Conservation (phyloP, 2,888 invertebrate genomes). For the Aporophyla nigra region DNA sequence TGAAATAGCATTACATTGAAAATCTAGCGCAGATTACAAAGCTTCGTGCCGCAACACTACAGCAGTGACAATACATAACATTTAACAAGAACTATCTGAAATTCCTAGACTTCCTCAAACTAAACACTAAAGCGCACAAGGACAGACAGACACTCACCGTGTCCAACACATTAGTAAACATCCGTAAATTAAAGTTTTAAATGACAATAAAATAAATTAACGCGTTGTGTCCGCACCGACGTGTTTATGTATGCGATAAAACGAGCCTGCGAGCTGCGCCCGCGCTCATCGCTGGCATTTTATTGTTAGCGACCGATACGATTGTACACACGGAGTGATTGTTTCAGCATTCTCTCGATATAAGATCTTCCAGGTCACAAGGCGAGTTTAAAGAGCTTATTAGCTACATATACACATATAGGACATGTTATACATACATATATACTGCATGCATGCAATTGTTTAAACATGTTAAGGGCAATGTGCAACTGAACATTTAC, state of each 20-base stretch:
- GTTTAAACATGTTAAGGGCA: not conserved
- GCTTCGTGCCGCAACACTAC: not conserved
- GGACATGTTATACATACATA: too few relatives aligned
- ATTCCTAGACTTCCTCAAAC: conserved; percentile 30
- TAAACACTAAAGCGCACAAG: conserved; percentile 37
- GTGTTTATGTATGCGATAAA: conserved; percentile 81
- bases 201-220: conserved; percentile 87
- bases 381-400: not conserved
- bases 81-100: conserved; percentile 7
- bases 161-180: conserved; percentile 81
- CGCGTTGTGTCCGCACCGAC: conserved; percentile 75
- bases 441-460: not conserved
- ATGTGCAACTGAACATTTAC: not conserved
- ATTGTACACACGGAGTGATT: conserved; percentile 64
- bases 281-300: conserved; percentile 66
- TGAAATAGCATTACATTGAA: not conserved
- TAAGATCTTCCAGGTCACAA: not conserved
- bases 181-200: conserved; percentile 86
- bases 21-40: not conserved
- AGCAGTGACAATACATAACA: not conserved
- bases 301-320: conserved; percentile 67
- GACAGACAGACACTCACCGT: conserved; percentile 48
- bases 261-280: conserved; percentile 70
- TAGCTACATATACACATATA: too few relatives aligned
- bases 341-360: conserved; percentile 22